These are phyloP conservation scores for Hydractinia echinata DNA, from an alignment of 30 jellyfish, hydroid and myxozoan species.

Conservation along the genomic window DNA sequence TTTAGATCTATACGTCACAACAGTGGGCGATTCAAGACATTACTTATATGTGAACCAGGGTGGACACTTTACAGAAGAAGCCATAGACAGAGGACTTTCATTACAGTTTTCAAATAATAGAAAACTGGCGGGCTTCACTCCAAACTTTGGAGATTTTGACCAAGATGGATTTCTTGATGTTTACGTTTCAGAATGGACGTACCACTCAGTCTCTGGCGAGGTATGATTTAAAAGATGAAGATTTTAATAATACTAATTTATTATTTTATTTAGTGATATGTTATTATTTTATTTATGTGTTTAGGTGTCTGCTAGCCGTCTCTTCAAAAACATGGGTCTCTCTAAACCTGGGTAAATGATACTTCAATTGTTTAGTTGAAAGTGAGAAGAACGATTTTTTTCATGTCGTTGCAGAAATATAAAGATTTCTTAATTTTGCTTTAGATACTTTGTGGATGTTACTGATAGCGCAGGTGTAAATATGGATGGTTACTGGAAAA, in stretches of 20 bases:
- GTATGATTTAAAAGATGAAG: not conserved
- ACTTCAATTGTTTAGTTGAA: not conserved
- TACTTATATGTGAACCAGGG: constrained; percentile 83
- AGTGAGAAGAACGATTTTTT: not conserved
- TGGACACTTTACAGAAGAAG: constrained; percentile 86
- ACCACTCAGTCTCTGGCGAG: constrained; percentile 44
- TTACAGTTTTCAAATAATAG: constrained; percentile 64
- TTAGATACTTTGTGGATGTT: constrained; percentile 75
- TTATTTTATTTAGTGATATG: not conserved
- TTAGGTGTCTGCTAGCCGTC: constrained; percentile 84
- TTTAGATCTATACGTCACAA: constrained; percentile 82
- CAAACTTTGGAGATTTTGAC: constrained; percentile 89
- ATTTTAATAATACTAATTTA: not conserved
- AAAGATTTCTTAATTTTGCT: not conserved
- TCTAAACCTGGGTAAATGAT: constrained; percentile 80
- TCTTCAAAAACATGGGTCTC: constrained; percentile 70
- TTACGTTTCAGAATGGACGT: constrained; percentile 84
- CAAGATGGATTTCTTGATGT: constrained; percentile 89
- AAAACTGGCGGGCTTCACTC: constrained; percentile 88
- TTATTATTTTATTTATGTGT: not conserved
- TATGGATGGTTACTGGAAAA: constrained; percentile 70
- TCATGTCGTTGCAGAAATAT: not conserved
- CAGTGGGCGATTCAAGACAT: constrained; percentile 88
- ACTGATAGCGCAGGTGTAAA: constrained; percentile 90
- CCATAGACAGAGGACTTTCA: constrained; percentile 55